These are phyloP conservation scores for Tricholauxania praeusta DNA, from an alignment of 2,888 invertebrate species.

Conservation along the genomic window DNA sequence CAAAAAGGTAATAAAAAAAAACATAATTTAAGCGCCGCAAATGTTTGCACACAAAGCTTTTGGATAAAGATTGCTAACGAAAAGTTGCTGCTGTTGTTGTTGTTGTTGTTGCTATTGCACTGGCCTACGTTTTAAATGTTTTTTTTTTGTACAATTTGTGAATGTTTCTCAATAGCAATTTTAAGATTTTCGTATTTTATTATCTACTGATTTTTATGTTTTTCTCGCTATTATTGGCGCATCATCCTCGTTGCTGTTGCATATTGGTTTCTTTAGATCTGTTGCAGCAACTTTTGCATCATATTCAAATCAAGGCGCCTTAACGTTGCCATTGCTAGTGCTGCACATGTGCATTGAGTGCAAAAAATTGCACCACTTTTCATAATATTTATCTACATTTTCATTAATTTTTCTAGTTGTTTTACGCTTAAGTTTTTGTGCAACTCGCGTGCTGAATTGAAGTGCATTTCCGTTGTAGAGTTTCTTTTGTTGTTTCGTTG, in stretches of 20 bases:
- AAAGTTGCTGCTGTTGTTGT: neutral
- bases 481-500: no score
- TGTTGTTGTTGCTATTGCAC: conserved; percentile 1
- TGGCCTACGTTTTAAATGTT: conserved; percentile 15
- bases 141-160: conserved; percentile 9
- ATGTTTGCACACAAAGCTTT: no score
- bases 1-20: no score
- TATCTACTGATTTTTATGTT: neutral
- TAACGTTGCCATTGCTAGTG: neutral
- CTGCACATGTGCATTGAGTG: conserved; percentile 6
- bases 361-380: conserved; percentile 8
- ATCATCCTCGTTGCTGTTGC: neutral
- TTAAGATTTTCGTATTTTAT: conserved; percentile 1
- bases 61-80: neutral
- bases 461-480: conserved; percentile 22
- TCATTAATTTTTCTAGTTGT: neutral
- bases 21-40: no score
- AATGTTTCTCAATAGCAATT: conserved; percentile 19
- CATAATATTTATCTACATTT: conserved; percentile 41
- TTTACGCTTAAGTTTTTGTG: neutral
- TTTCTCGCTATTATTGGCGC: neutral
- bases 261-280: neutral
- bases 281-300: neutral
- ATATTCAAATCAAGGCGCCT: conserved; percentile 20
- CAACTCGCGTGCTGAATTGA: conserved; percentile 24